Percentiles rank a stretch among this genome's conserved stretches.
Conservation (phyloP, 2,888 invertebrate genomes). For the Galeruca laticollis region DNA sequence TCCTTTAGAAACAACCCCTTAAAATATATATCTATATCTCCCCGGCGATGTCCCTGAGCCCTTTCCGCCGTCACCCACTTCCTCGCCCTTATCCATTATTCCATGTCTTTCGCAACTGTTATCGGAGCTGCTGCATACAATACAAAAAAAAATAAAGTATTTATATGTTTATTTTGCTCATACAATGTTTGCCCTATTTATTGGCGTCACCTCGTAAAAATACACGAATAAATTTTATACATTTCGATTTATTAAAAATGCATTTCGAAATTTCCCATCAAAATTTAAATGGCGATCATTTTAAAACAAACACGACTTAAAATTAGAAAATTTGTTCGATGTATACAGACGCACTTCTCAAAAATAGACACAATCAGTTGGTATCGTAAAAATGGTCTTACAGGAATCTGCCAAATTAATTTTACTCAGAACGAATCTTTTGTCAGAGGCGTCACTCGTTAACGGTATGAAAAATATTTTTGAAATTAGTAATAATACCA, state of each 20-base stretch:
- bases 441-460: no score
- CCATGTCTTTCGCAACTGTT: conserved; percentile 38
- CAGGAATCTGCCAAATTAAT: conserved; percentile 28
- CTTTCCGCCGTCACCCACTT: conserved; percentile 5
- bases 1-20: no score
- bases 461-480: no score
- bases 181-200: not conserved
- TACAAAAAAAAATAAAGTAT: not conserved
- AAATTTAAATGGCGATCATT: conserved; percentile 24
- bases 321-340: conserved; percentile 49
- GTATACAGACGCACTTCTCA: conserved; percentile 48
- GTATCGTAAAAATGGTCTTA: conserved; percentile 20
- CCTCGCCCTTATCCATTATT: conserved; percentile 28
- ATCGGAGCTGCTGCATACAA: conserved; percentile 33
- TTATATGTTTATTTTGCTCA: not conserved
- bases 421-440: not conserved
- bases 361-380: conserved; percentile 50
- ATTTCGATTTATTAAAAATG: conserved; percentile 7
- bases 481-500: no score
- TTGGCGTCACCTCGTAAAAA: not conserved
- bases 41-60: conserved; percentile 22
- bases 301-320: conserved; percentile 49
- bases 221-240: not conserved
- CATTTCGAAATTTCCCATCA: conserved; percentile 26
- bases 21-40: conserved; percentile 16